Conservation (phyloP, 2,113 vertebrate genomes). For the Echinops telfairi region DNA sequence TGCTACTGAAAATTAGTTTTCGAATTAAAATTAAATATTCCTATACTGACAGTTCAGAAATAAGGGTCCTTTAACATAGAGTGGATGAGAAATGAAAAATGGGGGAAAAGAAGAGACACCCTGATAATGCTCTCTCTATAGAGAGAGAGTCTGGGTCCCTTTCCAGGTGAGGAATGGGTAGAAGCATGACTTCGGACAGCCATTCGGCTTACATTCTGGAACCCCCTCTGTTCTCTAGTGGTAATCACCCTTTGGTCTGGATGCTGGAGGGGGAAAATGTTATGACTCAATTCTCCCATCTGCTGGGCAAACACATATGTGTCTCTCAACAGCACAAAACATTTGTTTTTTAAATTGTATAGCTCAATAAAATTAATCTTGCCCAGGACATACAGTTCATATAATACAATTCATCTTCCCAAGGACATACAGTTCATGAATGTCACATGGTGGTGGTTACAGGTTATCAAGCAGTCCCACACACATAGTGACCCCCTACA, state of each 20-base stretch:
- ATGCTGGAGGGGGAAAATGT: neutral
- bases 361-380: neutral
- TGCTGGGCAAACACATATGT: neutral
- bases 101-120: no score
- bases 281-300: neutral
- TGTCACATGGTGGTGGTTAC: neutral
- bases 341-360: neutral
- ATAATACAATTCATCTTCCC: neutral
- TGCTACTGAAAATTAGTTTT: neutral
- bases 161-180: neutral
- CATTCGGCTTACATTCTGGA: neutral
- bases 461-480: no score
- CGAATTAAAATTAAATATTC: neutral
- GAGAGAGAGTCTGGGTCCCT: neutral
- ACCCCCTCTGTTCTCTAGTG: neutral
- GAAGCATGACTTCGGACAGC: neutral
- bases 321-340: neutral
- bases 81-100: neutral
- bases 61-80: neutral
- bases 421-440: neutral
- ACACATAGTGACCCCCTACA: no score
- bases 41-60: neutral
- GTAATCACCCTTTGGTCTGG: neutral
- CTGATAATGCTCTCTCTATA: neutral
- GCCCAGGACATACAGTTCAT: neutral